Evolutionary conservation across 2,113 vertebrate species (phyloP), one percentile per base, ranked within the genome.

Genomic region (Dipodomys merriami): DNA sequence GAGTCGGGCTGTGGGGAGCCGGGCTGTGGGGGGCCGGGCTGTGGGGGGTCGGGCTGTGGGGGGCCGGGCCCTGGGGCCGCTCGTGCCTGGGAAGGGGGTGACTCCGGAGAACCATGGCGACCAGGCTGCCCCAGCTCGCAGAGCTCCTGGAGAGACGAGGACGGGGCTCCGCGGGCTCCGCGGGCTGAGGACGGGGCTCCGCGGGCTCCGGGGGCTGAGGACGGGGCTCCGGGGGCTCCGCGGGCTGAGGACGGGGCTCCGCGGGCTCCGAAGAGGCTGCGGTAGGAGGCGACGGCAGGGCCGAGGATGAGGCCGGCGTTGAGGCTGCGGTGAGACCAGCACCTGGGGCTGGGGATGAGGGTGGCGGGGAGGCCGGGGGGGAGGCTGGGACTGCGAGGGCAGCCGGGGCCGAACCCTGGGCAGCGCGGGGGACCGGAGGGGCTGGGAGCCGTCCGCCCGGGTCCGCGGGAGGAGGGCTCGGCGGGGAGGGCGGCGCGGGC

Each of bases 21-120:
- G 5, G 39, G 39, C 39, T 39, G 39, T 5, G 39, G 39, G 39
- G 39, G 39, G 39, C 3, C 39, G 5, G 39, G 39, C 39, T 39
- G 39, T 39, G 39, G 39, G 5, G 35, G 4, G 35, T 35, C 35
- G 2, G 39, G 39, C 39, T 39, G 39, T 39, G 39, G 39, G 39
- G 39, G 39, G 39, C 39, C 39, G 39, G 39, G 39, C 23, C 49
- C 20, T 27, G 86, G 5, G 5, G 5, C 18, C 39, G 74, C 35
- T 87, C 94, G 44, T 44, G 91, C 69, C 78, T 83, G 46, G 97
- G 96, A 30, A 97, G 92, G 33, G 97, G 96, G 22, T 97, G 97
- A 72, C 82, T 94, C 91, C 79, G 87, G 29, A 97, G 95, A 73
- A 97, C 97, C 97, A 97, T 97, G 6, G 93, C 72, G 73, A 96